phyloP scores from a whole-genome alignment of 1,140 invertebrate species.

The Hypsibius dujardini region DNA sequence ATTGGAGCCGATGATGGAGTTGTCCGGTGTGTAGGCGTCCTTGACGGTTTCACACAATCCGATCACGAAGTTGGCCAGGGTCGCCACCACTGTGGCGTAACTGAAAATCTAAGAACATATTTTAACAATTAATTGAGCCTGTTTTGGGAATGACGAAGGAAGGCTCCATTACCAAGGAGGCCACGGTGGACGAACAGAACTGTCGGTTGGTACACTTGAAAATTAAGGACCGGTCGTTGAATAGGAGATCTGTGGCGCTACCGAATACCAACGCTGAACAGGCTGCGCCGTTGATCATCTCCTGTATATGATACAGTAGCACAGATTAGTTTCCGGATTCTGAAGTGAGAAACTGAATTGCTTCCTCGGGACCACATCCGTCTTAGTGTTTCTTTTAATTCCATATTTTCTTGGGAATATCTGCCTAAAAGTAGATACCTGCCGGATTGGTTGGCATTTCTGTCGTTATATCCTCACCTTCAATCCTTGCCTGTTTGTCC shows the following conservation, averaged over 20 bases:
- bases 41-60: background rate
- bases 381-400: too few relatives aligned
- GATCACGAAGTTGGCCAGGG: background rate
- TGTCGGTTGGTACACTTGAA: background rate
- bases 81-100: background rate
- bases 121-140: background rate
- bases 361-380: too few relatives aligned
- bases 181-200: background rate
- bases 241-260: background rate
- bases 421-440: too few relatives aligned
- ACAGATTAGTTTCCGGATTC: too few relatives aligned
- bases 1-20: background rate
- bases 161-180: background rate
- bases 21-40: background rate
- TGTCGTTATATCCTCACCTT: too few relatives aligned
- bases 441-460: too few relatives aligned
- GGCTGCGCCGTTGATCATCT: too few relatives aligned
- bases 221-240: background rate
- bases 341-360: too few relatives aligned
- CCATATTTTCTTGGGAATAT: too few relatives aligned
- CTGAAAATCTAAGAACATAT: background rate
- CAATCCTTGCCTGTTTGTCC: too few relatives aligned
- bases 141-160: background rate
- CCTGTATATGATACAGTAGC: too few relatives aligned
- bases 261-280: background rate